phyloP scores from a whole-genome alignment of 2,888 invertebrate genomes.

The Trissolcus japonicus region DNA sequence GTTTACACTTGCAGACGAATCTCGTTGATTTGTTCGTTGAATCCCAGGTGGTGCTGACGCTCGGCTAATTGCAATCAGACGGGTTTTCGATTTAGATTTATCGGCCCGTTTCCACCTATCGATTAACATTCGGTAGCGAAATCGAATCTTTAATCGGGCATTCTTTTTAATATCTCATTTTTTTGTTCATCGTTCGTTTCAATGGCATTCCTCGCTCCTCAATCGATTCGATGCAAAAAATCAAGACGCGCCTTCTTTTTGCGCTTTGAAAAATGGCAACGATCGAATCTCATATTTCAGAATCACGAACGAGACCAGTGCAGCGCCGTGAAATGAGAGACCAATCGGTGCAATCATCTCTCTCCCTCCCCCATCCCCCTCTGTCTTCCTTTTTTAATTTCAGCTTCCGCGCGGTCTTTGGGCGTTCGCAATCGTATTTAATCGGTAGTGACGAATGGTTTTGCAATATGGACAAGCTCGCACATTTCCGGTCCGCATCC shows the following conservation, averaged over 20 bases:
- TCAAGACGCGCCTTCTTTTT: not conserved
- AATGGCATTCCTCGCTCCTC: conserved; percentile 1
- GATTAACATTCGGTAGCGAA: conserved; percentile 70
- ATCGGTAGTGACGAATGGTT: conserved; percentile 64
- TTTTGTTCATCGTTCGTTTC: conserved; percentile 1
- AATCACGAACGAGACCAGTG: conserved; percentile 24
- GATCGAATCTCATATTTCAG: conserved; percentile 19
- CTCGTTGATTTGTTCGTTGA: conserved; percentile 19
- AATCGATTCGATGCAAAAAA: conserved; percentile 22
- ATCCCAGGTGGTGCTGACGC: conserved; percentile 52
- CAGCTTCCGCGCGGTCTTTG: conserved; percentile 34
- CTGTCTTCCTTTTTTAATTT: conserved; percentile 35
- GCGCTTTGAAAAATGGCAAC: not conserved
- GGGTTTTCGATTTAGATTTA: conserved; percentile 62
- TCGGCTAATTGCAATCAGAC: conserved; percentile 40
- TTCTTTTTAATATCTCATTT: not conserved
- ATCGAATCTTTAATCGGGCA: conserved; percentile 66
- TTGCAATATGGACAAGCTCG: conserved; percentile 55
- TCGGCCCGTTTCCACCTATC: conserved; percentile 56
- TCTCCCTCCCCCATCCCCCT: not conserved
- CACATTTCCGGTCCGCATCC: conserved; percentile 58
- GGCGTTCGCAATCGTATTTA: conserved; percentile 63
- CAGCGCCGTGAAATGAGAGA: conserved; percentile 53
- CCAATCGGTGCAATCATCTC: conserved; percentile 27
- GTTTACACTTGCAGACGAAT: conserved; percentile 35